Percentiles rank a stretch among this genome's conserved stretches.
phyloP scores from a whole-genome alignment of 2,888 invertebrate species.

The Eilema griseolum region DNA sequence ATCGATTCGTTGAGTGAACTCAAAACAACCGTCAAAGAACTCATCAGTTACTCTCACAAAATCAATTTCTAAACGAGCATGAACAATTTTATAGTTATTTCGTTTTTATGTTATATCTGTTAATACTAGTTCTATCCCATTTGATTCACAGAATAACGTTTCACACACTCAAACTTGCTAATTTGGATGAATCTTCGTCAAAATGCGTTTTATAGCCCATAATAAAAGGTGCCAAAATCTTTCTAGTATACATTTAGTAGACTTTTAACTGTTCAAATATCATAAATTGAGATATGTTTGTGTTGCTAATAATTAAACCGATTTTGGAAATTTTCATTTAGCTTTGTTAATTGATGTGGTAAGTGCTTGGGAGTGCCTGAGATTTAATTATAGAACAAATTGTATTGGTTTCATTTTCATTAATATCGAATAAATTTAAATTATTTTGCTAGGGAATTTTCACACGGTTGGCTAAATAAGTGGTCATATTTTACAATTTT shows the following conservation, averaged over 20 bases:
- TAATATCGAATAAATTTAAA: not conserved
- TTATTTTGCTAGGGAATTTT: not conserved
- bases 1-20: conserved; percentile 19
- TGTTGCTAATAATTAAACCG: conserved; percentile 26
- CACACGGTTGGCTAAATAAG: not conserved
- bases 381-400: not conserved
- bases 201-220: conserved; percentile 49
- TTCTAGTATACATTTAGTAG: conserved; percentile 52
- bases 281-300: conserved; percentile 45
- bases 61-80: conserved; percentile 28
- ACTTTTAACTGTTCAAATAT: conserved; percentile 52
- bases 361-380: not conserved
- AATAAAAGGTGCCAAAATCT: conserved; percentile 55
- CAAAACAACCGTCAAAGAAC: conserved; percentile 28
- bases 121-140: conserved; percentile 41
- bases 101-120: conserved; percentile 23
- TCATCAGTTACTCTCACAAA: conserved; percentile 29
- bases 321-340: conserved; percentile 19
- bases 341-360: conserved; percentile 6
- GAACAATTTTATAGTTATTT: conserved; percentile 25
- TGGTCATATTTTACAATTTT: too few species aligned
- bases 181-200: conserved; percentile 48
- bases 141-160: conserved; percentile 46
- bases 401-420: too few species aligned
- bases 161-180: conserved; percentile 54